Evolutionary conservation across 2,113 vertebrate species (phyloP).

Genomic region (Pituophis catenifer): DNA sequence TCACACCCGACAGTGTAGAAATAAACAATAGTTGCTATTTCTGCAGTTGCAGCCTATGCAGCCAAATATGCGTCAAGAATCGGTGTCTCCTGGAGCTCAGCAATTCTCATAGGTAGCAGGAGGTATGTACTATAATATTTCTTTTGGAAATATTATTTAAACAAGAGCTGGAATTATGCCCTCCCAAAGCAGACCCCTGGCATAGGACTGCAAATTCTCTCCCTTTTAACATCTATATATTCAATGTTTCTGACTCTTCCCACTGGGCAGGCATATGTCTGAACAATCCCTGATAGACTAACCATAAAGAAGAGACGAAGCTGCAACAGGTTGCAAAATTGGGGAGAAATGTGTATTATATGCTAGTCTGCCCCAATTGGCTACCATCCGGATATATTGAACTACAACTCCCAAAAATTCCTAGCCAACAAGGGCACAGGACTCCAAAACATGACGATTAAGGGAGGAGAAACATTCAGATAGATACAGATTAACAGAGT

Average conservation of each 20-base stretch:
- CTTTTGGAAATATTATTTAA: neutral
- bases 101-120: neutral
- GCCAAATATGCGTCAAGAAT: neutral
- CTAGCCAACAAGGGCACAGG: neutral
- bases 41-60: neutral
- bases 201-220: neutral
- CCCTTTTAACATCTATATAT: neutral
- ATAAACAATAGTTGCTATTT: neutral
- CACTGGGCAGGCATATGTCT: neutral
- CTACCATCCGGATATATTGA: neutral
- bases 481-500: too few species aligned
- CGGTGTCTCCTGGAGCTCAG: neutral
- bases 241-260: neutral
- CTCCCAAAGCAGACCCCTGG: neutral
- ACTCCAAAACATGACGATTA: neutral
- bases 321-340: neutral
- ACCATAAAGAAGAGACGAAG: neutral
- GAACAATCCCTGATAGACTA: neutral
- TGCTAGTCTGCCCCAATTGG: neutral
- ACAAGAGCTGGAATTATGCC: neutral
- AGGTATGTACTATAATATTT: neutral
- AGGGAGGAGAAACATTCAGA: too few species aligned
- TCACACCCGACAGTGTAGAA: neutral
- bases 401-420: neutral
- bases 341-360: neutral